These are phyloP conservation scores for Zygogramma bicolorata DNA, from an alignment of 2,888 invertebrate genomes.

Conservation along the genomic window DNA sequence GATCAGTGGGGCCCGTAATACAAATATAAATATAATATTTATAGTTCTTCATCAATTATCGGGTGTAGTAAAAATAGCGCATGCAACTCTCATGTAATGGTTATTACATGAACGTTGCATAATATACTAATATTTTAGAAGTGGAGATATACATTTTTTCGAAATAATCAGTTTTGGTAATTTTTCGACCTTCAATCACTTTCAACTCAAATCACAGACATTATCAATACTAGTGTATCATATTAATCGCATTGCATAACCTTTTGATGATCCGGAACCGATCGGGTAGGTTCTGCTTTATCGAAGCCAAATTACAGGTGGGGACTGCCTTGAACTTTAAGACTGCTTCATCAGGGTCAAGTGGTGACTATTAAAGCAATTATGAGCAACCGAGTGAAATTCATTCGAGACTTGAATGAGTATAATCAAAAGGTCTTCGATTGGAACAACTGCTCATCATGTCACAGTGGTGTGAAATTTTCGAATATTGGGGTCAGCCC, in stretches of 20 bases:
- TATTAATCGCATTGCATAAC: neutral
- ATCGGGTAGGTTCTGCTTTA: slow-evolving; percentile 1
- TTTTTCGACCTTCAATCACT: too few relatives aligned
- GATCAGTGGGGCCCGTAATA: too few relatives aligned
- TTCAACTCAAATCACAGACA: neutral
- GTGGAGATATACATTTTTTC: too few relatives aligned
- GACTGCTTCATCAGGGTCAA: slow-evolving; percentile 21
- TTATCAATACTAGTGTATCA: neutral
- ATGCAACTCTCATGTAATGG: too few relatives aligned
- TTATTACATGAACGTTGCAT: too few relatives aligned
- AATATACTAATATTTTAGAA: too few relatives aligned
- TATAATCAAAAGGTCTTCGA: slow-evolving; percentile 1
- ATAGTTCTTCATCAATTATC: too few relatives aligned
- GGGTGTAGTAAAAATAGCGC: too few relatives aligned
- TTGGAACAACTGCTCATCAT: slow-evolving; percentile 1
- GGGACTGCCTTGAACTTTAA: slow-evolving; percentile 27
- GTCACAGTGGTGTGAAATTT: neutral
- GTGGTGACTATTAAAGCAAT: slow-evolving; percentile 15
- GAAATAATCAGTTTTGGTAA: too few relatives aligned
- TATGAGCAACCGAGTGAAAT: slow-evolving; percentile 15
- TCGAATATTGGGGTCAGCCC: neutral
- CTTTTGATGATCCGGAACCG: neutral
- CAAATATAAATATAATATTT: too few relatives aligned
- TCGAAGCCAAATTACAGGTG: neutral
- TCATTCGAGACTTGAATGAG: slow-evolving; percentile 5